A percentile compares a stretch with the other conserved stretches of the same genome.
phyloP scores from a whole-genome alignment of 2,888 invertebrate genomes.

The Trachelus iudaicus region DNA sequence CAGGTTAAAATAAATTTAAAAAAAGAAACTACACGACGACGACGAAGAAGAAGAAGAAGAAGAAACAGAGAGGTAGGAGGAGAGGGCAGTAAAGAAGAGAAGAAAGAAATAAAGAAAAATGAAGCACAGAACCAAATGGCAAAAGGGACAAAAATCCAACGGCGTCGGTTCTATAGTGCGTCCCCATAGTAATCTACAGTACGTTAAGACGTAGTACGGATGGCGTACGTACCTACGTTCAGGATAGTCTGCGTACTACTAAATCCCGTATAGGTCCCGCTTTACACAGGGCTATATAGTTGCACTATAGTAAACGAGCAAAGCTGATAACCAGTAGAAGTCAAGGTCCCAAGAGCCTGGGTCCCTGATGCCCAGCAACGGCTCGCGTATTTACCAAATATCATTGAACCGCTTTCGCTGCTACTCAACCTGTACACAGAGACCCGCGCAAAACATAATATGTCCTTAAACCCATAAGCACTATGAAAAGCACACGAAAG shows the following conservation, averaged over 20 bases:
- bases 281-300: not conserved
- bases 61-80: slow-evolving; percentile 28
- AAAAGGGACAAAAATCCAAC: slow-evolving; percentile 45
- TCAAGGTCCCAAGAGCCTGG: slow-evolving; percentile 31
- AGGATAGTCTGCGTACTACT: not conserved
- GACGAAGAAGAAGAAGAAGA: not conserved
- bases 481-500: not conserved
- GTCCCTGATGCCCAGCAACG: slow-evolving; percentile 6
- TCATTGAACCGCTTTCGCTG: not conserved
- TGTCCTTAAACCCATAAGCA: not conserved
- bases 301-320: slow-evolving; percentile 8
- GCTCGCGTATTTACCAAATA: slow-evolving; percentile 2
- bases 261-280: not conserved
- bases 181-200: slow-evolving; percentile 33
- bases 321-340: slow-evolving; percentile 36
- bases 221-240: not conserved
- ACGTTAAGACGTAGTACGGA: slow-evolving; percentile 30
- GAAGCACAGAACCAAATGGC: not conserved
- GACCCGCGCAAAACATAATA: not conserved
- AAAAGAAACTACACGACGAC: slow-evolving; percentile 18
- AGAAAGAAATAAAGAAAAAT: slow-evolving; percentile 1
- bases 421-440: not conserved
- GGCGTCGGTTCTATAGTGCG: slow-evolving; percentile 20
- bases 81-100: slow-evolving; percentile 23
- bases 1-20: slow-evolving; percentile 22